Percentiles rank a stretch among this genome's conserved stretches.
phyloP scores from a whole-genome alignment of 2,797 vertebrate genomes.

The Mormyrus hasselquistii region DNA sequence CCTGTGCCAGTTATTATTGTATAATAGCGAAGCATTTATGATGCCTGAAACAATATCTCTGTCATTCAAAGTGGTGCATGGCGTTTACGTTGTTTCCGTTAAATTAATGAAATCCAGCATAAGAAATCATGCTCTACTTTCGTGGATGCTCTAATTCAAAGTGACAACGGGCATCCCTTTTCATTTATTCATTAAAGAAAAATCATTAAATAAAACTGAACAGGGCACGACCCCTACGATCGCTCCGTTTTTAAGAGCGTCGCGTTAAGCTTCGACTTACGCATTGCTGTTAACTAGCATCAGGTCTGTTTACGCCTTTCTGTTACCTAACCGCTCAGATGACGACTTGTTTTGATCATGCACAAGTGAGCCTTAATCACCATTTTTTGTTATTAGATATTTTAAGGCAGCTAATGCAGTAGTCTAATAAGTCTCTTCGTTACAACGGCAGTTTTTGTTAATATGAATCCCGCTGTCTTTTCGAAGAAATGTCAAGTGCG shows the following conservation, averaged over 20 bases:
- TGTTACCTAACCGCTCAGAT: neutral
- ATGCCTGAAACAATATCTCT: neutral
- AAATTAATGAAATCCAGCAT: conserved; percentile 6
- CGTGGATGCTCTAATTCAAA: neutral
- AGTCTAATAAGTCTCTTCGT: neutral
- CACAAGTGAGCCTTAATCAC: neutral
- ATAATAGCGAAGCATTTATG: neutral
- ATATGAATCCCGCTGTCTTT: neutral
- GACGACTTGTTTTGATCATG: neutral
- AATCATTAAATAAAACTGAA: neutral
- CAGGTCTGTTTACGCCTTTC: neutral
- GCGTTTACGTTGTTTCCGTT: neutral
- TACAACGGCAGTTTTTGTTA: neutral
- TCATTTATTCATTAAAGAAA: neutral
- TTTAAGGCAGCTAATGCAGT: conserved; percentile 1
- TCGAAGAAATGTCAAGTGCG: conserved; percentile 9
- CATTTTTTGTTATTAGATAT: neutral
- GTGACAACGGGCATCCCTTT: neutral
- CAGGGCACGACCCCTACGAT: neutral
- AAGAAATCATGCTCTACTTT: neutral
- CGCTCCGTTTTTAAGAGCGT: neutral
- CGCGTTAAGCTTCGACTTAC: neutral
- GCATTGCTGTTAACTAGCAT: neutral
- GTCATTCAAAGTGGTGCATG: neutral
- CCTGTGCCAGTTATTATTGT: neutral